Evolutionary conservation across 1,140 invertebrate genomes (phyloP).

Genomic region (Stratiolaelaps scimitus): DNA sequence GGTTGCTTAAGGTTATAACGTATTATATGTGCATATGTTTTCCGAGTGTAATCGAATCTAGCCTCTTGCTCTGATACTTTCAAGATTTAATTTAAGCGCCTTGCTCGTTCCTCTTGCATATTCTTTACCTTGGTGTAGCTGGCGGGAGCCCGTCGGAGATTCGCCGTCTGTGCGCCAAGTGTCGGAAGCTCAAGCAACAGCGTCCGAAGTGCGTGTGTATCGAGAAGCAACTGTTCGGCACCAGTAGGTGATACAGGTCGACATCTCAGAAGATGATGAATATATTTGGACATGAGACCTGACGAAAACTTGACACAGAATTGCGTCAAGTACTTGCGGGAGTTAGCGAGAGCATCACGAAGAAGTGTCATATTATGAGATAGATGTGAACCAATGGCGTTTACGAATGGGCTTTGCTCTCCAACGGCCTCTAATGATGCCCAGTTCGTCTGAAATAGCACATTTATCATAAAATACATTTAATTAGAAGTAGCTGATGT

Average conservation of each 20-base stretch:
- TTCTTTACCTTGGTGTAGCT: conserved; percentile 64
- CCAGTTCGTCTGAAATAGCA: conserved; percentile 62
- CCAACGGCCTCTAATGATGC: conserved; percentile 79
- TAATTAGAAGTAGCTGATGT: neutral
- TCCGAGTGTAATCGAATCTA: too few relatives aligned
- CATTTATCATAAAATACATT: conserved; percentile 17
- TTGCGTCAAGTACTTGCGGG: conserved; percentile 94
- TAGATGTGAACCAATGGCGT: conserved; percentile 71
- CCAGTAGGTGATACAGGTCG: conserved; percentile 76
- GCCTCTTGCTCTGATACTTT: neutral
- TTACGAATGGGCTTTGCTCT: conserved; percentile 90
- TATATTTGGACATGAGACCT: conserved; percentile 88
- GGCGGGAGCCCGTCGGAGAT: conserved; percentile 63
- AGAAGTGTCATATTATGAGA: conserved; percentile 76
- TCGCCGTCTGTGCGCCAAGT: conserved; percentile 64
- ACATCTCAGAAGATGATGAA: conserved; percentile 84
- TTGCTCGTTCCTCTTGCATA: neutral
- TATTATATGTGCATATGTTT: too few relatives aligned
- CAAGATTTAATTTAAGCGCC: neutral
- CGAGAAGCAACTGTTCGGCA: conserved; percentile 89
- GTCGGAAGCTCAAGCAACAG: conserved; percentile 87
- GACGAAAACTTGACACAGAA: conserved; percentile 89
- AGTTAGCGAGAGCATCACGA: conserved; percentile 78
- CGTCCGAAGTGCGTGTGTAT: conserved; percentile 94
- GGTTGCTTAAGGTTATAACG: too few relatives aligned